phyloP scores from a whole-genome alignment of 2,888 invertebrate genomes.

The Argyresthia goedartella region DNA sequence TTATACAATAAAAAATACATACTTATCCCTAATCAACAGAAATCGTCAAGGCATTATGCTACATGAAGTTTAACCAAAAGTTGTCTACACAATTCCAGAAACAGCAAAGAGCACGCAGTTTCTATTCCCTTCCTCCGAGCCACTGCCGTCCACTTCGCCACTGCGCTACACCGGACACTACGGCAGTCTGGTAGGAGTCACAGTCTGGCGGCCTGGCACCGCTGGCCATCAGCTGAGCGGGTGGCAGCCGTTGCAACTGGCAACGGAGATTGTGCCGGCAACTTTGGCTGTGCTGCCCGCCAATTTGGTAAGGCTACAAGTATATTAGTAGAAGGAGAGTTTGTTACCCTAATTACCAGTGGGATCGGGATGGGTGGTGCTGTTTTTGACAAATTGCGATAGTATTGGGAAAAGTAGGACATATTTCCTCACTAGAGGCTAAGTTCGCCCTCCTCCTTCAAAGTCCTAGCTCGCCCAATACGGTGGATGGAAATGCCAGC shows the following conservation, averaged over 20 bases:
- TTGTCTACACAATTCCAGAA: too few species aligned
- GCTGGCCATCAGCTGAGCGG: constrained; percentile 75
- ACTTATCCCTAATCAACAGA: too few species aligned
- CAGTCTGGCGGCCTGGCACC: constrained; percentile 71
- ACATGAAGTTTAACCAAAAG: too few species aligned
- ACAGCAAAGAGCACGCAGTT: constrained; percentile 49
- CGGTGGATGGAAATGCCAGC: too few species aligned
- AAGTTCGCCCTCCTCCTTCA: too few species aligned
- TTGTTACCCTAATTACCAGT: neutral
- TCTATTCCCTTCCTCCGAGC: constrained; percentile 74
- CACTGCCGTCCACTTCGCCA: constrained; percentile 71
- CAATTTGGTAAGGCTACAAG: constrained; percentile 45
- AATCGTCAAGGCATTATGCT: too few species aligned
- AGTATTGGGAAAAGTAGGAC: too few species aligned
- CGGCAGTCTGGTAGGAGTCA: constrained; percentile 78
- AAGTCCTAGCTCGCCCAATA: too few species aligned
- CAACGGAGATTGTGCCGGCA: constrained; percentile 92
- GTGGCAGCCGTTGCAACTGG: constrained; percentile 86
- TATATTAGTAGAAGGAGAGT: neutral
- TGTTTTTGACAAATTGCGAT: too few species aligned
- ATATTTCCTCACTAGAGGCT: too few species aligned
- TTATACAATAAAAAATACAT: too few species aligned
- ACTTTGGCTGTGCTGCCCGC: constrained; percentile 83
- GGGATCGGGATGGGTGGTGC: too few species aligned
- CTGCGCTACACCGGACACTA: constrained; percentile 79